These are phyloP conservation scores for Entomobrya multifasciata DNA, from an alignment of 2,888 invertebrate genomes.

Conservation along the genomic window DNA sequence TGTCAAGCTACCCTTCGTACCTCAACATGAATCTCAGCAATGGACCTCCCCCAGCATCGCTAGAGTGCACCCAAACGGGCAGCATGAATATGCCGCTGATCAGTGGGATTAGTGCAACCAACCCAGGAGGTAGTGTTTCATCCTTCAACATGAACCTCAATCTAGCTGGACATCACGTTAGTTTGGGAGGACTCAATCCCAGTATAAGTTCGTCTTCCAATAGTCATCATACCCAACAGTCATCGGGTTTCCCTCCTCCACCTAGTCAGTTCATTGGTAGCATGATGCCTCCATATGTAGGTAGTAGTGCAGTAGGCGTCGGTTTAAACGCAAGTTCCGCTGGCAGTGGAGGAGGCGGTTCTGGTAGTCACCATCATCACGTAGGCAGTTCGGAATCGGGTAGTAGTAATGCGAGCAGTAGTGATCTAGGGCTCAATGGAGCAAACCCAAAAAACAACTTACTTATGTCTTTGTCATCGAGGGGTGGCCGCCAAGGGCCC, in stretches of 20 bases:
- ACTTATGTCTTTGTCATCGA: slow-evolving; percentile 78
- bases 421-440: slow-evolving; percentile 77
- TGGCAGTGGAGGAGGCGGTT: slow-evolving; percentile 69
- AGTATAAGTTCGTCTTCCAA: slow-evolving; percentile 71
- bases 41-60: slow-evolving; percentile 78
- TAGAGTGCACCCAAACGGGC: slow-evolving; percentile 81
- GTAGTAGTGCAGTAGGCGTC: slow-evolving; percentile 63
- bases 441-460: slow-evolving; percentile 75
- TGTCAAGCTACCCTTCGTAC: slow-evolving; percentile 81
- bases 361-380: slow-evolving; percentile 54
- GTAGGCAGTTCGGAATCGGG: slow-evolving; percentile 77
- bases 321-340: slow-evolving; percentile 64
- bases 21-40: slow-evolving; percentile 80
- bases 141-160: slow-evolving; percentile 79
- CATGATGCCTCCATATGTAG: slow-evolving; percentile 74
- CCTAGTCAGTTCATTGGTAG: slow-evolving; percentile 78
- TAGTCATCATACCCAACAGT: slow-evolving; percentile 75
- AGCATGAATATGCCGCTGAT: slow-evolving; percentile 81
- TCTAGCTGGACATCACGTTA: slow-evolving; percentile 72
- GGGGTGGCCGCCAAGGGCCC: slow-evolving; percentile 75
- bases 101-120: slow-evolving; percentile 74
- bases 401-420: slow-evolving; percentile 79
- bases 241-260: slow-evolving; percentile 76
- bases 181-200: slow-evolving; percentile 69
- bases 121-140: slow-evolving; percentile 75